Evolutionary conservation across 2,797 vertebrate genomes (phyloP).

Genomic region (Chaetophractus vellerosus): DNA sequence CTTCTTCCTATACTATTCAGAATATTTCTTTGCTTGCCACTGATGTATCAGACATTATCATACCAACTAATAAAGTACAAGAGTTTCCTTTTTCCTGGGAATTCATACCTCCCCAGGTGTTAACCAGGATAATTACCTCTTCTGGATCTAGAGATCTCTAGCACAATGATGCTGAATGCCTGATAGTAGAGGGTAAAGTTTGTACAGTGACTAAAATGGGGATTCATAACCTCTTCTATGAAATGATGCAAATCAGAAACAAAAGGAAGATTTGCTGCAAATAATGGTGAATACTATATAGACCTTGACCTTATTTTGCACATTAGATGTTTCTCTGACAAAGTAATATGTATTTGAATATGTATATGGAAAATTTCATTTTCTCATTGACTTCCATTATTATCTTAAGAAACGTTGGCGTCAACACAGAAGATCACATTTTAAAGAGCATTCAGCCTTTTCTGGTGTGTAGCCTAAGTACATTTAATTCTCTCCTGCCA

Average conservation of each 20-base stretch:
- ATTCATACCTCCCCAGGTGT: not conserved
- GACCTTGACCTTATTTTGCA: constrained; percentile 73
- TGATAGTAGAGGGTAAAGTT: not conserved
- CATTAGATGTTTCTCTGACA: constrained; percentile 54
- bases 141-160: constrained; percentile 38
- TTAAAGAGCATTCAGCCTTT: constrained; percentile 72
- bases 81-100: not conserved
- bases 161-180: not conserved
- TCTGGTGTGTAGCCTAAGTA: constrained; percentile 55
- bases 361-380: constrained; percentile 71
- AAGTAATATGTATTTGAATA: constrained; percentile 44
- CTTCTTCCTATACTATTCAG: not conserved
- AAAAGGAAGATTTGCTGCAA: constrained; percentile 65
- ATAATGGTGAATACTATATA: constrained; percentile 21
- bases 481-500: constrained; percentile 79
- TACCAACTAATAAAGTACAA: not conserved
- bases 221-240: constrained; percentile 35
- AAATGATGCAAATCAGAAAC: constrained; percentile 61
- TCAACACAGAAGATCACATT: constrained; percentile 76
- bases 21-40: constrained; percentile 3
- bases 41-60: not conserved
- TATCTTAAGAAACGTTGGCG: constrained; percentile 75
- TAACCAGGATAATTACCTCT: constrained; percentile 51
- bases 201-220: constrained; percentile 45
- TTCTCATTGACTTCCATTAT: constrained; percentile 79